Evolutionary conservation across 2,888 invertebrate genomes (phyloP).

Genomic region (Hoplodrina ambigua): DNA sequence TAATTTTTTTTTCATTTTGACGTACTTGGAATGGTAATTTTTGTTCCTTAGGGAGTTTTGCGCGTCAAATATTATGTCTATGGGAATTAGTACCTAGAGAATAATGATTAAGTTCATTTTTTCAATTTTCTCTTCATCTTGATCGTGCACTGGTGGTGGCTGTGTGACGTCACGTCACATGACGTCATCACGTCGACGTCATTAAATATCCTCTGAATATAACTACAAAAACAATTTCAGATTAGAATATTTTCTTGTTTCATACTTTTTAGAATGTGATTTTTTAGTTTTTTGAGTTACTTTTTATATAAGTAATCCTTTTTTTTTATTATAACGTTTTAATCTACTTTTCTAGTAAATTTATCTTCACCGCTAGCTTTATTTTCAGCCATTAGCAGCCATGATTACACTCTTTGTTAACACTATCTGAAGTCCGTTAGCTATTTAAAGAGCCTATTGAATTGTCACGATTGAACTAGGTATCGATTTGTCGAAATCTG

Average conservation of each 20-base stretch:
- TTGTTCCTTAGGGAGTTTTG: conserved; percentile 17
- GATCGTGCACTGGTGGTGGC: too few species aligned
- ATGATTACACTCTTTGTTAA: conserved; percentile 13
- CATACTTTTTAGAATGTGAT: too few species aligned
- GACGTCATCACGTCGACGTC: too few species aligned
- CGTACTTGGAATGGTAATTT: conserved; percentile 25
- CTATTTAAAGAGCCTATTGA: conserved; percentile 41
- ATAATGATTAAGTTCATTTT: not conserved
- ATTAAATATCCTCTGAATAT: too few species aligned
- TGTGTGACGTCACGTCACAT: too few species aligned
- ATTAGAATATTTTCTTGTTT: too few species aligned
- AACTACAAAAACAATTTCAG: too few species aligned
- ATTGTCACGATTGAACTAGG: conserved; percentile 48
- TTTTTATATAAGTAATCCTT: not conserved
- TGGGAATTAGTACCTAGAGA: not conserved
- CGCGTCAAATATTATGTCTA: not conserved
- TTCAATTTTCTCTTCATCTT: too few species aligned
- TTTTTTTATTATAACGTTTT: not conserved
- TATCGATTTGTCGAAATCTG: conserved; percentile 21
- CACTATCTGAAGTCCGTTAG: conserved; percentile 35
- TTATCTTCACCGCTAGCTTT: not conserved
- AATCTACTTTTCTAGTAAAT: not conserved
- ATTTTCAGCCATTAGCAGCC: conserved; percentile 17
- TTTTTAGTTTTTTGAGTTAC: too few species aligned
- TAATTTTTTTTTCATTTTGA: not conserved